Evolutionary conservation across 2,797 vertebrate genomes (phyloP), one percentile per base, ranked within the genome.

Genomic region (Lepidocolaptes lacrymiger): DNA sequence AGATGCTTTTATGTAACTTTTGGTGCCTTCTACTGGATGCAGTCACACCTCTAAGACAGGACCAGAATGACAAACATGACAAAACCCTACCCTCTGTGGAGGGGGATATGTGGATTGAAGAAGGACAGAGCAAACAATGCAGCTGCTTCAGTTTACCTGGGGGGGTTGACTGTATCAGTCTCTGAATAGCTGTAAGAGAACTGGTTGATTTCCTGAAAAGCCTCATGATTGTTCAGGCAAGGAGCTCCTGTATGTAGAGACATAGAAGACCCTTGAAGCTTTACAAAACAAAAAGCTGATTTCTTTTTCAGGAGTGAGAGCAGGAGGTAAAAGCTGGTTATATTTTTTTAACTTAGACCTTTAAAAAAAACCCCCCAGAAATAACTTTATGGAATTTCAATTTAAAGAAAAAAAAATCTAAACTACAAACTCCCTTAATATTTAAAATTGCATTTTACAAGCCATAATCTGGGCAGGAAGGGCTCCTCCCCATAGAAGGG

Each of bases 1-100:
- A 98, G 97, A 97, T 98, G 97, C 96, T 97, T 97, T 95, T 69
- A 97, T 98, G 98, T 98, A 97, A 98, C 97, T 95, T 97, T 97
- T 98, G 68, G 71, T 98, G 97, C 97, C 93, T 97, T 97, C 97
- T 95, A 67, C 77, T 97, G 89, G 82, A 96, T 97, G 90, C 96
- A 97, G 97, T 97, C 96, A 96, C 78, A 96, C 91, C 91, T 97
- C 96, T 97, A 76, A 95, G 88, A 88, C 67, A 90, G 89, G 54
- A 82, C 71, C 37, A 69, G 63, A 94, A 95, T 93, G 79, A 68
- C 82, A 92, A 92, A 46, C 44, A 46, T 46, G 21, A 46, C 21
- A 46, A 46, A 87, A 87, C 24, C 41, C 77, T 73, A 81, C 73
- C 63, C 67, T 72, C 88, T 96, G 36, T 77, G 68, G 41, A 85